Conservation (phyloP, 2,888 invertebrate genomes). For the Merodon equestris region DNA sequence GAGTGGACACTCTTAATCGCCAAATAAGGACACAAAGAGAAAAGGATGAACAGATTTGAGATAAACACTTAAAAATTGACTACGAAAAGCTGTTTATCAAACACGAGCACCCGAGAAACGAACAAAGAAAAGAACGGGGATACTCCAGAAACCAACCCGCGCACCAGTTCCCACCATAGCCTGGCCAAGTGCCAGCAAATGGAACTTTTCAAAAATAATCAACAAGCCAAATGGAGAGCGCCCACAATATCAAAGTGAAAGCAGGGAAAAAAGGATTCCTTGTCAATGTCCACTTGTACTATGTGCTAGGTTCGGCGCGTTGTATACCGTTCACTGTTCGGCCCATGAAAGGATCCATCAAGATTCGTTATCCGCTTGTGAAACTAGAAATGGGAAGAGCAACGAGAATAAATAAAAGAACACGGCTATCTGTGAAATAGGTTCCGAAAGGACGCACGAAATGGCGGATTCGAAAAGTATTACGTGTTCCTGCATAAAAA, state of each 20-base stretch:
- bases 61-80: not conserved
- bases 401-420: too few relatives aligned
- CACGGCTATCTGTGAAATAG: too few relatives aligned
- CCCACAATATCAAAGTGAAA: too few relatives aligned
- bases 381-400: not conserved
- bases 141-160: too few relatives aligned
- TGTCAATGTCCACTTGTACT: not conserved
- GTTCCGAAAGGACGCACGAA: not conserved
- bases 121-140: too few relatives aligned
- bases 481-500: not conserved
- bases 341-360: not conserved
- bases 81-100: not conserved
- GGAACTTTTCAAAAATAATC: conserved; percentile 2
- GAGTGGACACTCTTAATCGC: not conserved
- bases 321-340: not conserved
- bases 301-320: too few relatives aligned
- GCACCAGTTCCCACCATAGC: not conserved
- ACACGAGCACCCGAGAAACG: too few relatives aligned
- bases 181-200: conserved; percentile 1
- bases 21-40: not conserved
- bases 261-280: not conserved
- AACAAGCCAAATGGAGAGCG: not conserved
- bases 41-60: not conserved
- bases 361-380: not conserved
- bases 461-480: not conserved